Base-by-base conservation (phyloP, 53 echinoderm and acorn worm species). In the Patiria pectinifera region DNA sequence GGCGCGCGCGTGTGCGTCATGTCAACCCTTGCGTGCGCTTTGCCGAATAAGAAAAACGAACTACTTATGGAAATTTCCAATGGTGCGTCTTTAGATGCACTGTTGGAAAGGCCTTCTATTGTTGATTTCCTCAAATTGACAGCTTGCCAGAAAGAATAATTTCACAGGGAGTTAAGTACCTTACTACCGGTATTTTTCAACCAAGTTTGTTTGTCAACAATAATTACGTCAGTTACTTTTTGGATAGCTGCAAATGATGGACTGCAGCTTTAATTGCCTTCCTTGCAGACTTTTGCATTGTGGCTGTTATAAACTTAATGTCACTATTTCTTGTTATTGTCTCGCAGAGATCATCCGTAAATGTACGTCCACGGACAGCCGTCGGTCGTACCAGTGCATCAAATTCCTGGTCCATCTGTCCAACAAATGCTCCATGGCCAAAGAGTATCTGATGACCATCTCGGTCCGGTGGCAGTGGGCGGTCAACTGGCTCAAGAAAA, bases 401-500 rank as follows among this genome's bases (percentile, higher is more conserved):
- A 98, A 98, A 92, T 98, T 98, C 92, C 94, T 98, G 84, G 98
- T 98, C 59, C 95, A 95, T 62, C 82, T 98, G 75, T 95, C 98
- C 72, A 98, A 96, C 94, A 96, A 94, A 90, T 96, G 95, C 78
- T 94, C 96, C 43, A 80, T 91, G 47, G 98, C 98, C 83, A 98
- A 98, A 90, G 98, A 98, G 18, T 96, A 98, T 85, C 93, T 98
- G 82, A 96, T 97, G 91, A 94, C 98, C 35, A 95, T 96, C 76
- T 95, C 95, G 14, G 87, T 89, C 25, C 95, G 95, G 71, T 98
- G 98, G 98, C 98, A 98, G 69, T 98, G 96, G 96, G 95, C 98
- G 1, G 96, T 98, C 75, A 95, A 96, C 89, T 98, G 98, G 98
- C 96, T 98, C 66, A 98, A 98, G 95, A 96, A 97, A 80, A 97